Evolutionary conservation across 2,888 invertebrate genomes (phyloP).

Genomic region (Lypha dubia): DNA sequence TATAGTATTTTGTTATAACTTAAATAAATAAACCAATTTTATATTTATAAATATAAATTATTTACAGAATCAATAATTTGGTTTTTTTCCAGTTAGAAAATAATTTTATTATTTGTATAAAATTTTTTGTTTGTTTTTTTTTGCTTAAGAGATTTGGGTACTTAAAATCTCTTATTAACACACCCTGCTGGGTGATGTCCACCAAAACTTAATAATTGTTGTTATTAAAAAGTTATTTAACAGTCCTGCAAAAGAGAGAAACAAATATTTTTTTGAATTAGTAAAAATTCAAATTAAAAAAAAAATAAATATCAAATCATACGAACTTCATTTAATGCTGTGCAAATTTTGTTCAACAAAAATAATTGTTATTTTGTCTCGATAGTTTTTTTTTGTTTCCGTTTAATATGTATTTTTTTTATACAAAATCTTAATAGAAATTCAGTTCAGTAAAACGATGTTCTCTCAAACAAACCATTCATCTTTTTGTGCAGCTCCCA

Average conservation of each 20-base stretch:
- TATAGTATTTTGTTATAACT: constrained; percentile 6
- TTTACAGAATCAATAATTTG: constrained; percentile 72
- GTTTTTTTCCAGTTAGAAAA: constrained; percentile 53
- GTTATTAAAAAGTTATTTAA: constrained; percentile 74
- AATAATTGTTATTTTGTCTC: constrained; percentile 62
- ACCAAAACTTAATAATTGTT: constrained; percentile 77
- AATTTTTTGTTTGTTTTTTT: constrained; percentile 70
- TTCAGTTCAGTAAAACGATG: constrained; percentile 20
- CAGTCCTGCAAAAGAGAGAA: constrained; percentile 79
- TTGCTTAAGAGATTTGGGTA: constrained; percentile 83
- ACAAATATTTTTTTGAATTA: background rate
- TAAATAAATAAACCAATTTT: constrained; percentile 45
- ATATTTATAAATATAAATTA: constrained; percentile 70
- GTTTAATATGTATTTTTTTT: constrained; percentile 56
- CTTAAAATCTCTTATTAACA: constrained; percentile 82
- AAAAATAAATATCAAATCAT: background rate
- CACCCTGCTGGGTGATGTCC: constrained; percentile 84
- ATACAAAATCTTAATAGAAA: constrained; percentile 54
- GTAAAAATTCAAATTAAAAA: background rate
- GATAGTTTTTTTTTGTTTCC: constrained; percentile 72
- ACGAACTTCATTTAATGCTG: constrained; percentile 83
- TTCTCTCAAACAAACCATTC: constrained; percentile 92
- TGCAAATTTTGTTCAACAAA: constrained; percentile 81
- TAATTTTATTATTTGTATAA: constrained; percentile 69
- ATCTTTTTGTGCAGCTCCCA: constrained; percentile 90